Conservation (phyloP, 2,888 invertebrate species). For the Melanchra persicariae region DNA sequence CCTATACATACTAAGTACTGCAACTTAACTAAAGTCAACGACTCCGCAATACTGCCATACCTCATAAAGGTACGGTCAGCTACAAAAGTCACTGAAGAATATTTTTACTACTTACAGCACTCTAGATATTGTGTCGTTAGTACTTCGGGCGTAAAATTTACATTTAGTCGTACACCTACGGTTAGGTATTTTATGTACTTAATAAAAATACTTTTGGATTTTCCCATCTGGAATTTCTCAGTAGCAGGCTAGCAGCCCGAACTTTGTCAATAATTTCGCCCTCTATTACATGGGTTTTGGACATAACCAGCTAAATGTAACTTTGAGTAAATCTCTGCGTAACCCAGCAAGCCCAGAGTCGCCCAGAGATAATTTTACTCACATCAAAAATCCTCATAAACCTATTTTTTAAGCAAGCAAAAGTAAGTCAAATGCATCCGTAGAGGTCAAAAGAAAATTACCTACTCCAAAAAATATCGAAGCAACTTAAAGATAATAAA, state of each 20-base stretch:
- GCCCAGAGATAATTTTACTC: too few relatives aligned
- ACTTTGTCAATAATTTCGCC: too few relatives aligned
- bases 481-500: not conserved
- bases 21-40: slow-evolving; percentile 32
- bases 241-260: too few relatives aligned
- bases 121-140: not conserved
- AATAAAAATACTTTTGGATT: not conserved
- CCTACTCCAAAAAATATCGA: not conserved
- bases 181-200: not conserved
- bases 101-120: slow-evolving; percentile 9
- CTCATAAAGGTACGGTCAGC: slow-evolving; percentile 43
- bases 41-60: slow-evolving; percentile 41
- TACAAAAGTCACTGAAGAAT: slow-evolving; percentile 15
- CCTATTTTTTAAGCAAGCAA: not conserved
- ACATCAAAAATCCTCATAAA: too few relatives aligned
- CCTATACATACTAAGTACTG: slow-evolving; percentile 12
- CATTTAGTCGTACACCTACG: not conserved
- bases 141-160: not conserved
- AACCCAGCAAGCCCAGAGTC: too few relatives aligned
- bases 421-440: not conserved
- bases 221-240: too few relatives aligned
- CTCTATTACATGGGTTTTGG: too few relatives aligned
- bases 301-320: too few relatives aligned
- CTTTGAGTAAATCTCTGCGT: too few relatives aligned
- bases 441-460: not conserved